A percentile compares a stretch with the other conserved stretches of the same genome.
Evolutionary conservation across 2,113 vertebrate genomes (phyloP).

Genomic region (Micronycteris hirsuta): DNA sequence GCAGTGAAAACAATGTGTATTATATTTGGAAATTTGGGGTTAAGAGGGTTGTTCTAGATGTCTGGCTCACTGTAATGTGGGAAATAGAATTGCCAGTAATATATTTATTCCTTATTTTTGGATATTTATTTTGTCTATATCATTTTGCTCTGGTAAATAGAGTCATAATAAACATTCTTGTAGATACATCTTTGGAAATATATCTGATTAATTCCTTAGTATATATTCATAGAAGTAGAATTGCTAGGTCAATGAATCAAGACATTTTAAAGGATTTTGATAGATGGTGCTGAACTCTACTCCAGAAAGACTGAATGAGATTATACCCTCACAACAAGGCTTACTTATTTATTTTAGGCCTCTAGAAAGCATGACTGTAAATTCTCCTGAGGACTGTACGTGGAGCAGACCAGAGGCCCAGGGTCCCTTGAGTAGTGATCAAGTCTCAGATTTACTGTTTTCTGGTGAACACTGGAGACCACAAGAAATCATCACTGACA

Average conservation of each 20-base stretch:
- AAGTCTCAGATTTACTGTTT: not conserved
- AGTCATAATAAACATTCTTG: not conserved
- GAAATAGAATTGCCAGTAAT: not conserved
- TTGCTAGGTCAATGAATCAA: not conserved
- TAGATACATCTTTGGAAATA: not conserved
- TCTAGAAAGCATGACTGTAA: not conserved
- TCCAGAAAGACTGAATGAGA: not conserved
- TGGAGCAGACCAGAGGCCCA: not conserved
- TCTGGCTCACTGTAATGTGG: not conserved
- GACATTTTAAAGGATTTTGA: constrained; percentile 1
- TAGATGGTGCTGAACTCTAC: not conserved
- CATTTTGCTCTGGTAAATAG: not conserved
- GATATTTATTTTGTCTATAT: not conserved
- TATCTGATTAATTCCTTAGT: not conserved
- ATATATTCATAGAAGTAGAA: not conserved
- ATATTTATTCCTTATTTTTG: not conserved
- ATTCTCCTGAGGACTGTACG: not conserved
- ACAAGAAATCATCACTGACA: not conserved
- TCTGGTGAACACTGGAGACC: not conserved
- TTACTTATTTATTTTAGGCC: not conserved
- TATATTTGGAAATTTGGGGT: not conserved
- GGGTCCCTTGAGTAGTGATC: not conserved
- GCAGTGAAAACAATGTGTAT: not conserved
- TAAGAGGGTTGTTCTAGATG: not conserved
- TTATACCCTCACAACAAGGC: not conserved